These are phyloP conservation scores for Eilema depressum DNA, from an alignment of 2,888 invertebrate genomes.

Conservation along the genomic window DNA sequence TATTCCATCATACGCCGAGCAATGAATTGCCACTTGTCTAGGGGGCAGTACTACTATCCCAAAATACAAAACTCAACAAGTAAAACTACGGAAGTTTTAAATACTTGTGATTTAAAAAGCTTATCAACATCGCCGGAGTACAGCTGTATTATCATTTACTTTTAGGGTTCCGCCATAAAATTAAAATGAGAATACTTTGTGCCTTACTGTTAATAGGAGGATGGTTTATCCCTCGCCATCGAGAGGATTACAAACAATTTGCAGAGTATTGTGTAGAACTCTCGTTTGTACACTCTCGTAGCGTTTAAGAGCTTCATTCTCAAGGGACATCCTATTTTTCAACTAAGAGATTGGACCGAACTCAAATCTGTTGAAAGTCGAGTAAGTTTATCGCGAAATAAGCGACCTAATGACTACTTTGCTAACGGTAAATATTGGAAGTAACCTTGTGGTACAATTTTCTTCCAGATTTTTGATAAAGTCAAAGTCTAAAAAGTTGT, in stretches of 20 bases:
- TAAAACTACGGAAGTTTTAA: background rate
- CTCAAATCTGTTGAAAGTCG: background rate
- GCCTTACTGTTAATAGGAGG: background rate
- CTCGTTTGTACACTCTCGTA: background rate
- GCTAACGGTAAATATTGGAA: too few relatives aligned
- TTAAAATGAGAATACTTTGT: slow-evolving; percentile 9
- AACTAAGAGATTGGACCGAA: background rate
- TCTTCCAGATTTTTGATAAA: too few relatives aligned
- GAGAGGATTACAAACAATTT: background rate
- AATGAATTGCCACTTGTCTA: too few relatives aligned
- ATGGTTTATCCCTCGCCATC: background rate
- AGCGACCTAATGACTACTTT: too few relatives aligned
- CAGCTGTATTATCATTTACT: slow-evolving; percentile 3
- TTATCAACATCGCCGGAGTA: background rate
- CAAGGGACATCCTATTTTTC: background rate
- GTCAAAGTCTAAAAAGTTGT: too few relatives aligned
- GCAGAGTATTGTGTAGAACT: background rate
- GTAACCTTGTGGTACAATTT: too few relatives aligned
- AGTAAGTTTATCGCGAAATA: too few relatives aligned
- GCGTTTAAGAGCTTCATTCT: background rate
- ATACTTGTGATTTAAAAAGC: background rate
- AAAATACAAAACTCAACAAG: background rate
- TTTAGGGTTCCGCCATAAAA: slow-evolving; percentile 10
- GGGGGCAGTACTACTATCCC: too few relatives aligned
- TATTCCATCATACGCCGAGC: too few relatives aligned